Conservation (phyloP, 2,888 invertebrate species). For the Cosmia trapezina region DNA sequence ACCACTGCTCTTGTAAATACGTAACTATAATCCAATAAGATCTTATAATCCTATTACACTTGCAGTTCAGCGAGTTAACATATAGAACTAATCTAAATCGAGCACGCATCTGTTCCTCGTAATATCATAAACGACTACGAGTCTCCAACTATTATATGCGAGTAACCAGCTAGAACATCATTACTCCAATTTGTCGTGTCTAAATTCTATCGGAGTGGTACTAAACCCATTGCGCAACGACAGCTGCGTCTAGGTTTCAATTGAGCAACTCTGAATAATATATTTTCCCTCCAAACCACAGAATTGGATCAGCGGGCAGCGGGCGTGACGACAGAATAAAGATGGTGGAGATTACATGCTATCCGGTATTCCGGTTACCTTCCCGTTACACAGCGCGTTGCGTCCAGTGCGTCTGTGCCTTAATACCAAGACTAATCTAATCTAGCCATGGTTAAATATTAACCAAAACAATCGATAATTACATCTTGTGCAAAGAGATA, state of each 20-base stretch:
- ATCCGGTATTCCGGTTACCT: conserved; percentile 73
- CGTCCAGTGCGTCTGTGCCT: conserved; percentile 55
- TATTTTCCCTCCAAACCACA: conserved; percentile 73
- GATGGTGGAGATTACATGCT: conserved; percentile 74
- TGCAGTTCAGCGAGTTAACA: conserved; percentile 1
- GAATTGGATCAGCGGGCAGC: conserved; percentile 75
- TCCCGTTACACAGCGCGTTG: conserved; percentile 68
- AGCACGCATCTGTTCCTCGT: conserved; percentile 26
- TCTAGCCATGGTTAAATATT: conserved; percentile 64
- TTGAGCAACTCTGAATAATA: conserved; percentile 64
- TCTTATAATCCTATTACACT: conserved; percentile 4
- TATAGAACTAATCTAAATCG: conserved; percentile 17
- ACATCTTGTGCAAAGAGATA: conserved; percentile 66
- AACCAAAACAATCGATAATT: conserved; percentile 71
- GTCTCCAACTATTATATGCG: conserved; percentile 9
- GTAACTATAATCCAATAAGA: conserved; percentile 19
- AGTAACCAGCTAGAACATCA: conserved; percentile 28
- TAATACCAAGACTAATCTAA: conserved; percentile 64
- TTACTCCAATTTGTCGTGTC: conserved; percentile 51
- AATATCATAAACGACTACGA: conserved; percentile 23
- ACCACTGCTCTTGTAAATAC: too few relatives aligned
- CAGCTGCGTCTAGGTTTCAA: conserved; percentile 71
- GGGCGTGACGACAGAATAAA: conserved; percentile 77
- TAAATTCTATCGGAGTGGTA: conserved; percentile 59
- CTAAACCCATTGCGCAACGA: conserved; percentile 66